A percentile compares a stretch with the other conserved stretches of the same genome.
Conservation (phyloP, 2,888 invertebrate genomes). For the Phlogophora meticulosa region DNA sequence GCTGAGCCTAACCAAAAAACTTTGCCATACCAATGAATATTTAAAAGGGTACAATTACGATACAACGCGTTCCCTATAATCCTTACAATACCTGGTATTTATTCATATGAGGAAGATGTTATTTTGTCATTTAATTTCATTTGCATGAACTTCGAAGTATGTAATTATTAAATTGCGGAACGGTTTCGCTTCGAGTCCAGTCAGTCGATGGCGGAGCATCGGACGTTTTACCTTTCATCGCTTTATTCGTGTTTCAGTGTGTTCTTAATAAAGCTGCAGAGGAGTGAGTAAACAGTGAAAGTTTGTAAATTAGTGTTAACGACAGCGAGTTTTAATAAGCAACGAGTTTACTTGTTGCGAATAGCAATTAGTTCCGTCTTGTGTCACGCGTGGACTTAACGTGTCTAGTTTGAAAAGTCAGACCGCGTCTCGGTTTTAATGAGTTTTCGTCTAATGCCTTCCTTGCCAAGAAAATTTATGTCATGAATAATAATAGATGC, state of each 20-base stretch:
- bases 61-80: constrained; percentile 32
- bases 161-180: constrained; percentile 19
- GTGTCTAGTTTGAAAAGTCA: constrained; percentile 90
- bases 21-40: constrained; percentile 57
- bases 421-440: constrained; percentile 89
- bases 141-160: constrained; percentile 21
- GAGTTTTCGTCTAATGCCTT: constrained; percentile 90
- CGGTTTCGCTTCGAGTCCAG: background rate
- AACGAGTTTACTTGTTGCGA: constrained; percentile 83
- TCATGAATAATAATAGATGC: constrained; percentile 90
- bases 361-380: constrained; percentile 85
- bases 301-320: constrained; percentile 85
- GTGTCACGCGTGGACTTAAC: constrained; percentile 90
- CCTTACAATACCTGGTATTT: constrained; percentile 40
- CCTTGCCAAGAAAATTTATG: constrained; percentile 89
- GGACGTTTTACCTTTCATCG: constrained; percentile 15
- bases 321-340: constrained; percentile 86
- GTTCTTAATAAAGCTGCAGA: constrained; percentile 65
- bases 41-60: constrained; percentile 50
- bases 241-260: constrained; percentile 44
- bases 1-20: constrained; percentile 67
- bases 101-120: constrained; percentile 19
- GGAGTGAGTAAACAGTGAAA: constrained; percentile 70
- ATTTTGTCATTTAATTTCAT: constrained; percentile 39
- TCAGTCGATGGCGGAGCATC: constrained; percentile 22